Base-by-base conservation (phyloP, 2,113 vertebrate genomes). In the Percopsis transmontana region DNA sequence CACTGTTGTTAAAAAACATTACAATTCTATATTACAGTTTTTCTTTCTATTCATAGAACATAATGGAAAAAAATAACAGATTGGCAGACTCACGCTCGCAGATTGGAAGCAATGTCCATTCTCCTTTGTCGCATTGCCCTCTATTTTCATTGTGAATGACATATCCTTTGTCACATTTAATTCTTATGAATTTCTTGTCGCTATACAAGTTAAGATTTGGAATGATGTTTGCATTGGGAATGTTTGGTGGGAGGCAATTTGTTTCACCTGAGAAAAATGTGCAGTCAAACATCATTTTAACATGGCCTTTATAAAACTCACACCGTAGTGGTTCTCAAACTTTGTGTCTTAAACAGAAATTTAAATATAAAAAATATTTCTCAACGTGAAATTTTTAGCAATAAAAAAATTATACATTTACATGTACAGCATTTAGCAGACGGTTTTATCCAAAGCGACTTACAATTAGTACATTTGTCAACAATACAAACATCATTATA, bases 71-170 rank as follows among this genome's bases (percentile, higher is more conserved):
- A 57, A 16, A 58, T 20, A n/a, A n/a, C n/a, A n/a, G n/a, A n/a
- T n/a, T n/a, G n/a, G n/a, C n/a, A 12, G 23, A 76, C 87, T 76
- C 66, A 89, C 87, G 78, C 19, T 80, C 27, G 68, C 87, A 89
- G 67, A 65, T 21, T 0, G 57, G 77, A 21, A 42, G 2, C 16
- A 42, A 18, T 3, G 2, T 0, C 85, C 85, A 89, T 1, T 0
- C 2, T 62, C 76, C 83, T 12, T 67, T 56, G 1, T 0, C 1
- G 56, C 85, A 88, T 2, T 0, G 0, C 0, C 0, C 0, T 0
- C 8, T 0, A 0, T 58, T 42, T 57, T 23, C 0, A 12, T 2
- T n/a, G n/a, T n/a, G n/a, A n/a, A n/a, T n/a, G n/a, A n/a, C 0
- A 45, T 83, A 86, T 41, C 53, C 79, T 8, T 23, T 0, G 0